Evolutionary conservation across 2,113 vertebrate genomes (phyloP).

Genomic region (Neogale vison): DNA sequence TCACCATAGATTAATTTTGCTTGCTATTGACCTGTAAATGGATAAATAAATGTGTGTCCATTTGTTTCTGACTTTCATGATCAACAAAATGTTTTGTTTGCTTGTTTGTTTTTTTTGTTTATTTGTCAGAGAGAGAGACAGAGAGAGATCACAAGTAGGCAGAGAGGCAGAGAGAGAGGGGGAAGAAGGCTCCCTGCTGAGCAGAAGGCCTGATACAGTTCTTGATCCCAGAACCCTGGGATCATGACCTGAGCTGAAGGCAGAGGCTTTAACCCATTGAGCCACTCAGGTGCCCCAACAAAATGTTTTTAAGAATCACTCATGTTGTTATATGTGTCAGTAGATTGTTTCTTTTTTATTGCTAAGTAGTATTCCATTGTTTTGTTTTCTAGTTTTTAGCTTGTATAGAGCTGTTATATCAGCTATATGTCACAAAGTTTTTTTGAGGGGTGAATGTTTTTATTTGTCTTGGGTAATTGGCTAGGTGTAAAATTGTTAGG

Average conservation of each 20-base stretch:
- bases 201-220: too few species aligned
- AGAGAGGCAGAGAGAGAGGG: too few species aligned
- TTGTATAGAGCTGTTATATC: background rate
- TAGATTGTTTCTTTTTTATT: background rate
- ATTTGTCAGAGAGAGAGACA: too few species aligned
- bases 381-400: background rate
- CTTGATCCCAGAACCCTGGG: too few species aligned
- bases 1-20: background rate
- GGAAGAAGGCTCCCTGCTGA: too few species aligned
- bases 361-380: background rate
- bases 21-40: background rate
- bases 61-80: background rate
- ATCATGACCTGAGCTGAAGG: too few species aligned
- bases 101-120: too few species aligned
- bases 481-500: background rate
- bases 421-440: background rate
- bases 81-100: background rate
- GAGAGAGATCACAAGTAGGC: too few species aligned
- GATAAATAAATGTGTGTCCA: background rate
- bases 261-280: too few species aligned
- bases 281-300: background rate
- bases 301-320: background rate
- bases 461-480: background rate
- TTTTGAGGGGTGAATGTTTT: background rate
- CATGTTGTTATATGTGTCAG: background rate